These are phyloP conservation scores for Triops longicaudatus DNA, from an alignment of 1,140 invertebrate species.

Conservation along the genomic window DNA sequence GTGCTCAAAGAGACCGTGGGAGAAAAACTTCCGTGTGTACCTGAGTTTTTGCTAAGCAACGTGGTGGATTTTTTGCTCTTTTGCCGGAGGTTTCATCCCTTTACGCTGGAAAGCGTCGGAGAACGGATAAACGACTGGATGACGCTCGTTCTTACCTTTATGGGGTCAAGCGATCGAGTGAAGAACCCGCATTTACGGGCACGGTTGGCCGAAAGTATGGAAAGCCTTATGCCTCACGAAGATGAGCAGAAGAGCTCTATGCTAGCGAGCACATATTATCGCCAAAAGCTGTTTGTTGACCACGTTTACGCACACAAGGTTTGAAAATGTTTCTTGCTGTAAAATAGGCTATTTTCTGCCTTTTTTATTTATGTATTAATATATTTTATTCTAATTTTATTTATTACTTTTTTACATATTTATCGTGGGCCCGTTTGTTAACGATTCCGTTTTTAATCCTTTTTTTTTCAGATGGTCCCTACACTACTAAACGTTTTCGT, in stretches of 20 bases:
- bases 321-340: slow-evolving; percentile 12
- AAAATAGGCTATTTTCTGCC: not conserved
- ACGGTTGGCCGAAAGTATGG: slow-evolving; percentile 76
- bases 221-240: slow-evolving; percentile 64
- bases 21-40: slow-evolving; percentile 57
- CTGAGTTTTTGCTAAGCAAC: slow-evolving; percentile 85
- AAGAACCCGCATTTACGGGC: slow-evolving; percentile 91
- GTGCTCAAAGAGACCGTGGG: slow-evolving; percentile 29
- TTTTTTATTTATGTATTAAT: too few relatives aligned
- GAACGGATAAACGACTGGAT: slow-evolving; percentile 55
- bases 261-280: slow-evolving; percentile 51
- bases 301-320: slow-evolving; percentile 63
- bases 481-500: slow-evolving; percentile 85
- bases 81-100: slow-evolving; percentile 52
- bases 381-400: slow-evolving; percentile 18
- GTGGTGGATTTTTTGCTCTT: slow-evolving; percentile 69
- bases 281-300: slow-evolving; percentile 65
- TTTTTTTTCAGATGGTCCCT: slow-evolving; percentile 49
- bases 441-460: too few relatives aligned
- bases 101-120: slow-evolving; percentile 52
- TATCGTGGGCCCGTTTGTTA: slow-evolving; percentile 33
- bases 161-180: slow-evolving; percentile 66
- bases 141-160: slow-evolving; percentile 54
- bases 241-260: slow-evolving; percentile 43
- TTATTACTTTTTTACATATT: slow-evolving; percentile 17